phyloP scores from a whole-genome alignment of 2,888 invertebrate genomes.

The Drosophila peninsularis region DNA sequence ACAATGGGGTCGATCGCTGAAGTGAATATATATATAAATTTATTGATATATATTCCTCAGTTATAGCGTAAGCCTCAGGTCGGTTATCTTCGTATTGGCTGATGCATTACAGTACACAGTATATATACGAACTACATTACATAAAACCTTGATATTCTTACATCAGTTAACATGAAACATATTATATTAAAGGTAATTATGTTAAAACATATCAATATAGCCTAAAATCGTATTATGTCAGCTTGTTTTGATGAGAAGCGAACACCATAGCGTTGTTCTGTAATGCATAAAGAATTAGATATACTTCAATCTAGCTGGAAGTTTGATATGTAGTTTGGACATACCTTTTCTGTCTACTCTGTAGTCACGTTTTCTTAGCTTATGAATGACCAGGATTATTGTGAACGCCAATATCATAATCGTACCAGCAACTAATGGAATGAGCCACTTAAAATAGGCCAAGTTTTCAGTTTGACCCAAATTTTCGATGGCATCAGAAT shows the following conservation, averaged over 20 bases:
- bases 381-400: constrained; percentile 44
- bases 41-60: no score
- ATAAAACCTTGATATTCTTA: background rate
- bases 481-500: background rate
- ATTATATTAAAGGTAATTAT: background rate
- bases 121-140: background rate
- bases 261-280: constrained; percentile 57
- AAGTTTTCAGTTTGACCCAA: constrained; percentile 11
- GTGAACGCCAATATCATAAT: constrained; percentile 32
- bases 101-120: background rate
- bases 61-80: no score
- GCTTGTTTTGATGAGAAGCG: constrained; percentile 45
- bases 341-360: constrained; percentile 56
- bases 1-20: no score
- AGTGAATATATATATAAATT: no score
- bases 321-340: background rate
- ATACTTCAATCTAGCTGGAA: background rate
- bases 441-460: constrained; percentile 11
- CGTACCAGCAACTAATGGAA: constrained; percentile 10
- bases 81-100: background rate
- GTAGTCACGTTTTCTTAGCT: constrained; percentile 41
- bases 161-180: background rate
- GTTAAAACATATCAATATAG: background rate
- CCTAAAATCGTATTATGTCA: constrained; percentile 58
- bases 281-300: background rate